phyloP scores from a whole-genome alignment of 2,797 vertebrate genomes.

The Aotus griseimembra region DNA sequence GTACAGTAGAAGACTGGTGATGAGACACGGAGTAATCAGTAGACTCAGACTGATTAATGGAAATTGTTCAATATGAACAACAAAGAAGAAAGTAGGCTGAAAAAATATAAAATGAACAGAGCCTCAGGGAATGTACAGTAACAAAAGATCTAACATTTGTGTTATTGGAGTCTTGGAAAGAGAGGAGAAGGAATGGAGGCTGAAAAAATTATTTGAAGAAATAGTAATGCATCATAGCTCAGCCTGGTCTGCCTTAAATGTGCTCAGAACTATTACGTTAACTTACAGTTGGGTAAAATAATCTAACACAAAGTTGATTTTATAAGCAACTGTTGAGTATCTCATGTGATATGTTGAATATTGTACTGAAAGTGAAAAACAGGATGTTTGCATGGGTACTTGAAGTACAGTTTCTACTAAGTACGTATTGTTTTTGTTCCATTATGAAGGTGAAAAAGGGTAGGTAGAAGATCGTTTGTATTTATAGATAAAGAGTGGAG shows the following conservation, averaged over 20 bases:
- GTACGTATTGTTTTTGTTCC: not conserved
- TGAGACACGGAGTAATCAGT: not conserved
- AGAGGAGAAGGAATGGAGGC: not conserved
- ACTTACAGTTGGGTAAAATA: not conserved
- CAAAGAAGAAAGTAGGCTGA: not conserved
- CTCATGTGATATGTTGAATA: not conserved
- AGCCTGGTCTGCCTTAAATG: not conserved
- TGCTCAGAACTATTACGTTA: not conserved
- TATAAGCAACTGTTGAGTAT: not conserved
- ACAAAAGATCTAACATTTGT: not conserved
- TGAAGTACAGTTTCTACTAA: not conserved
- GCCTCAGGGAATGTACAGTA: not conserved
- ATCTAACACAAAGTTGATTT: not conserved
- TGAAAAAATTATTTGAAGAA: conserved; percentile 14
- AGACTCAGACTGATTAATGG: not conserved
- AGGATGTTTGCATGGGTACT: not conserved
- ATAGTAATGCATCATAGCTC: not conserved
- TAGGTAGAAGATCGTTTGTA: not conserved
- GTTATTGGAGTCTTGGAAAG: not conserved
- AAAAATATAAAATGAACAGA: not conserved
- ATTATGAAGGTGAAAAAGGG: not conserved
- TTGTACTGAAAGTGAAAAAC: not conserved
- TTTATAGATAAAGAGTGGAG: not conserved
- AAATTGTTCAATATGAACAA: not conserved
- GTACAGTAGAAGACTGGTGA: not conserved